Base-by-base conservation (phyloP, 2,888 invertebrate species). In the Plebejus anna region DNA sequence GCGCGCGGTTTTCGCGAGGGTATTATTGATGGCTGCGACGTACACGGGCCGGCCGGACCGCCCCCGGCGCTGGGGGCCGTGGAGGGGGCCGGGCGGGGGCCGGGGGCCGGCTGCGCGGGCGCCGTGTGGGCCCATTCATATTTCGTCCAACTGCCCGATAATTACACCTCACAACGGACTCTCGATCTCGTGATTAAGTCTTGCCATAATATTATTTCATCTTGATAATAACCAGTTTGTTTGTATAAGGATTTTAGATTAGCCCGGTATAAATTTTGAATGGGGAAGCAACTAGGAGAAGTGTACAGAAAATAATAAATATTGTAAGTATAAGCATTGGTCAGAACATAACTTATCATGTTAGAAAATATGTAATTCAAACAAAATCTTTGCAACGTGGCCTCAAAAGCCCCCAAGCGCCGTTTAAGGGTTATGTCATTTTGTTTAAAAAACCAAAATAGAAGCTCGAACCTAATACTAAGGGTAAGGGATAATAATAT, bases 131-230 rank as follows among this genome's bases (percentile, higher is more conserved):
- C 81, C 87, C 91, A 89, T 91, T 92, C 92, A 90, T 89, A 90
- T 90, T 90, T 78, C 86, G 88, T 88, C 85, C 88, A 89, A 90
- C 90, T 87, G 87, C 82, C 86, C 82, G 82, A 83, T 93, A 93
- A 93, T 93, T 92, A 89, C 87, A 88, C 84, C 82, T 83, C 84
- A 79, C 79, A 79, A 82, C 81, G 81, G 82, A 79, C 83, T 81
- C 84, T 81, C 84, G 89, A 87, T 88, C 83, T 82, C 79, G 85
- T 88, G 91, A 91, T 92, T 90, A 90, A 89, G 88, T 88, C 87
- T 89, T 87, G 86, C 88, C 88, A 85, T 84, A 81, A 81, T 87
- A 86, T 87, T 87, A 87, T 89, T 88, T 85, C 83, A 81, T 86
- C 83, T 82, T 83, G 80, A 84, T 86, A 85, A 86, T 84, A 81